Percentiles rank a stretch among this genome's conserved stretches.
These are phyloP conservation scores for Tinea pellionella DNA, from an alignment of 2,888 invertebrate genomes.

Conservation along the genomic window DNA sequence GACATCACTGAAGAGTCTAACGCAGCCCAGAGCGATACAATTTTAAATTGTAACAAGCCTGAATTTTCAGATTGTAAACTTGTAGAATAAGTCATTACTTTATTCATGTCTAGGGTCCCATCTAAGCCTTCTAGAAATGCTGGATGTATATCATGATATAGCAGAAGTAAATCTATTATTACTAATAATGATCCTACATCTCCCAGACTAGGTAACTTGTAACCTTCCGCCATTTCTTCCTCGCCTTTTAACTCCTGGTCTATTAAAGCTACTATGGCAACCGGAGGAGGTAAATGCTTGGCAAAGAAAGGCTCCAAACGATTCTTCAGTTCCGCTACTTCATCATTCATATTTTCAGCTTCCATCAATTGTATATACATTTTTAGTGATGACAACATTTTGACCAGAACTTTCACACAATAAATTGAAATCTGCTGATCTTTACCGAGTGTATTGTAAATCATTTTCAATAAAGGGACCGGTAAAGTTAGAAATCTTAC, in stretches of 20 bases:
- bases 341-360: slow-evolving; percentile 30
- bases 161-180: slow-evolving; percentile 45
- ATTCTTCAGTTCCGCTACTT: slow-evolving; percentile 39
- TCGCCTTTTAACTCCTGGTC: slow-evolving; percentile 31
- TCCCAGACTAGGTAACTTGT: slow-evolving; percentile 37
- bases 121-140: slow-evolving; percentile 56
- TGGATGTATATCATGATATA: slow-evolving; percentile 54
- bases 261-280: slow-evolving; percentile 39
- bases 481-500: slow-evolving; percentile 62
- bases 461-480: slow-evolving; percentile 53
- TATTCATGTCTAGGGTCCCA: slow-evolving; percentile 52
- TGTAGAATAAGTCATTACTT: slow-evolving; percentile 44
- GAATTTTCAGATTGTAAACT: slow-evolving; percentile 32
- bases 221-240: slow-evolving; percentile 30
- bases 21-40: slow-evolving; percentile 53
- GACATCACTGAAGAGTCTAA: slow-evolving; percentile 62
- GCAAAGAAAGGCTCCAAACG: slow-evolving; percentile 55
- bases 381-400: slow-evolving; percentile 64
- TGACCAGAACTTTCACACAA: slow-evolving; percentile 61
- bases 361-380: slow-evolving; percentile 65
- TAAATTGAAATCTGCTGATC: slow-evolving; percentile 53
- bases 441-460: slow-evolving; percentile 36
- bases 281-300: slow-evolving; percentile 52
- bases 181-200: slow-evolving; percentile 41
- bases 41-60: slow-evolving; percentile 52